Evolutionary conservation across 2,888 invertebrate species (phyloP).

Genomic region (Allophyes oxyacanthae): DNA sequence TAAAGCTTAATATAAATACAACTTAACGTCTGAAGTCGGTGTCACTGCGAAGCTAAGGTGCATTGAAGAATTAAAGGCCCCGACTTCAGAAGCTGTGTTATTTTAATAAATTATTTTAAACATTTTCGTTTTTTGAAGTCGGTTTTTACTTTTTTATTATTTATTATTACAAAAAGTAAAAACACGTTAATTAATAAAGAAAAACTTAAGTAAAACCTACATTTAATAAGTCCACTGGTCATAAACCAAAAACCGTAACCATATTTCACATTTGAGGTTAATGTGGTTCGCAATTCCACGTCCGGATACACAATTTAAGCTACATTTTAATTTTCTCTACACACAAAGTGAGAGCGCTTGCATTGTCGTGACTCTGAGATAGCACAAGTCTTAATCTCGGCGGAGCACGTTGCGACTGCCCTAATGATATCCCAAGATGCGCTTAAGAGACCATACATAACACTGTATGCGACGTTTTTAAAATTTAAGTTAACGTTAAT

Average conservation of each 20-base stretch:
- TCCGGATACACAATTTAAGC: conserved; percentile 55
- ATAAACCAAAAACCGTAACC: conserved; percentile 15
- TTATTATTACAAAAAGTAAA: too few species aligned
- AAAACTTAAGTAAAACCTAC: not conserved
- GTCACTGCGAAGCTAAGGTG: too few species aligned
- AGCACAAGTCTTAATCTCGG: conserved; percentile 83
- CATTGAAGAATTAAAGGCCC: too few species aligned
- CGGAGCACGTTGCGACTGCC: conserved; percentile 76
- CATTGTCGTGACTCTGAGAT: conserved; percentile 73
- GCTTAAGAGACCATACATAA: conserved; percentile 88
- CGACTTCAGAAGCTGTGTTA: too few species aligned
- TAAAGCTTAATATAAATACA: too few species aligned
- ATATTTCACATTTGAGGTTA: conserved; percentile 34
- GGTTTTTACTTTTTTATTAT: too few species aligned
- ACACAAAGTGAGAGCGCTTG: conserved; percentile 65
- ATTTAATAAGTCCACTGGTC: not conserved
- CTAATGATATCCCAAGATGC: conserved; percentile 88
- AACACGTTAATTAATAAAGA: not conserved
- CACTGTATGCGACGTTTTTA: conserved; percentile 88
- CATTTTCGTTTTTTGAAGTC: too few species aligned
- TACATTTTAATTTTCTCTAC: conserved; percentile 70
- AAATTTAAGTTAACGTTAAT: conserved; percentile 88
- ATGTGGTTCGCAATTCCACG: conserved; percentile 53
- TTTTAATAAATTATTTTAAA: too few species aligned
- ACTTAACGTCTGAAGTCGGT: too few species aligned